Evolutionary conservation across 2,113 vertebrate species (phyloP).

Genomic region (Takifugu bimaculatus): DNA sequence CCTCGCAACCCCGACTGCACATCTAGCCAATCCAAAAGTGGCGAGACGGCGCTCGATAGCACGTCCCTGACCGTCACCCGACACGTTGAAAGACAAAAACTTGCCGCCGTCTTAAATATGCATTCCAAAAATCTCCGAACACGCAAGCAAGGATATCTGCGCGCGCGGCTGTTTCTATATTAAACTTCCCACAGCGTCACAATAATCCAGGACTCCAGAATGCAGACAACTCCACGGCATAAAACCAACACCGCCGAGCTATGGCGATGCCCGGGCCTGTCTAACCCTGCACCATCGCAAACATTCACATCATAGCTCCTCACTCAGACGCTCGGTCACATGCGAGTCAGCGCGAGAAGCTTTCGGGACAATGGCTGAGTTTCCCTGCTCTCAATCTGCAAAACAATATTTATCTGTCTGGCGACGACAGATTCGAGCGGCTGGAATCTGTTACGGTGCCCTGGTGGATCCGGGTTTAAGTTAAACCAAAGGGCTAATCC

Average conservation of each 20-base stretch:
- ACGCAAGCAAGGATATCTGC: conserved; percentile 13
- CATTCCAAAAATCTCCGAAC: too few species aligned
- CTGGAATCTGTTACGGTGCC: background rate
- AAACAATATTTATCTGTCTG: conserved; percentile 8
- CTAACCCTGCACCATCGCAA: conserved; percentile 19
- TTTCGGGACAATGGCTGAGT: conserved; percentile 21
- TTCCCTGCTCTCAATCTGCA: conserved; percentile 23
- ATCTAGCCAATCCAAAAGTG: too few species aligned
- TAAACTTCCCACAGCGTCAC: conserved; percentile 17
- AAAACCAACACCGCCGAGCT: background rate
- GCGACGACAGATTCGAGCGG: conserved; percentile 4
- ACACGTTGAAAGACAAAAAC: too few species aligned
- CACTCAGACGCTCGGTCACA: conserved; percentile 4
- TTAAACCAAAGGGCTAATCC: conserved; percentile 11
- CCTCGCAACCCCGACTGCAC: too few species aligned
- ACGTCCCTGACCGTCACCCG: too few species aligned
- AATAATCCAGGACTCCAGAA: conserved; percentile 28
- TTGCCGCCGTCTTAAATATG: too few species aligned
- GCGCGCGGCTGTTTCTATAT: conserved; percentile 20
- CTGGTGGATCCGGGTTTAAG: background rate
- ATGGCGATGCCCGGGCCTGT: conserved; percentile 44
- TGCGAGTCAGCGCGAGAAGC: conserved; percentile 5
- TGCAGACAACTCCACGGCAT: too few species aligned
- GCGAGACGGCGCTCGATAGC: too few species aligned
- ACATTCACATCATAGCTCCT: conserved; percentile 37